Conservation (phyloP, 1,140 invertebrate genomes). For the Protaetia brevitarsis region DNA sequence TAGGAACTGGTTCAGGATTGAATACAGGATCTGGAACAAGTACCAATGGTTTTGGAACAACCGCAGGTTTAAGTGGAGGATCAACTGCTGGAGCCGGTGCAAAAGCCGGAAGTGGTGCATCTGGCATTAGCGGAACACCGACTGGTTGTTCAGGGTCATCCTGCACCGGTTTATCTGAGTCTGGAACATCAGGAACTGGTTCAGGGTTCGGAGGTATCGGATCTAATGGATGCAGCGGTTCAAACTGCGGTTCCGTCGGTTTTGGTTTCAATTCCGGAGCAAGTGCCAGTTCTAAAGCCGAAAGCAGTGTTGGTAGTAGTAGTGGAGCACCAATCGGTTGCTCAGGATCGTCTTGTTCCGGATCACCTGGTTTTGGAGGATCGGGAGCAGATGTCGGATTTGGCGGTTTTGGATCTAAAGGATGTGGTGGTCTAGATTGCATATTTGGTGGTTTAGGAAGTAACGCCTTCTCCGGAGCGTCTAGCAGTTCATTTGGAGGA, state of each 20-base stretch:
- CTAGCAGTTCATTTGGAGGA: not conserved
- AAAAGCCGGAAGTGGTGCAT: not conserved
- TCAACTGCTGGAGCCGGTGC: not conserved
- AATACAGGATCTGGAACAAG: not conserved
- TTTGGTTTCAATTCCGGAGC: not conserved
- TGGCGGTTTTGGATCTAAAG: not conserved
- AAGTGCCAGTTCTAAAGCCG: not conserved
- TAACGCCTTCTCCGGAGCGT: not conserved
- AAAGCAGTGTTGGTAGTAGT: not conserved
- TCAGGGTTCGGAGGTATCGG: not conserved
- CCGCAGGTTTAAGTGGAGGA: not conserved
- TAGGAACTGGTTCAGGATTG: not conserved
- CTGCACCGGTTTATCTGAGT: not conserved
- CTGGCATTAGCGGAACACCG: not conserved
- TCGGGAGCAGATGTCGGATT: not conserved
- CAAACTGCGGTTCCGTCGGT: not conserved
- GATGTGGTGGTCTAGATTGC: not conserved
- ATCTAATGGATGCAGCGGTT: not conserved
- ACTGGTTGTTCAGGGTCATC: not conserved
- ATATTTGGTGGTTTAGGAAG: not conserved
- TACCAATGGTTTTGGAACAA: too few species aligned
- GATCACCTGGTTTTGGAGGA: not conserved
- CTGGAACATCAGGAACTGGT: not conserved
- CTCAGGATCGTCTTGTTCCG: not conserved
- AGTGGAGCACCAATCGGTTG: not conserved